Percentiles rank a stretch among this genome's conserved stretches.
Evolutionary conservation across 2,888 invertebrate species (phyloP).

Genomic region (Pristionchus fissidentatus): DNA sequence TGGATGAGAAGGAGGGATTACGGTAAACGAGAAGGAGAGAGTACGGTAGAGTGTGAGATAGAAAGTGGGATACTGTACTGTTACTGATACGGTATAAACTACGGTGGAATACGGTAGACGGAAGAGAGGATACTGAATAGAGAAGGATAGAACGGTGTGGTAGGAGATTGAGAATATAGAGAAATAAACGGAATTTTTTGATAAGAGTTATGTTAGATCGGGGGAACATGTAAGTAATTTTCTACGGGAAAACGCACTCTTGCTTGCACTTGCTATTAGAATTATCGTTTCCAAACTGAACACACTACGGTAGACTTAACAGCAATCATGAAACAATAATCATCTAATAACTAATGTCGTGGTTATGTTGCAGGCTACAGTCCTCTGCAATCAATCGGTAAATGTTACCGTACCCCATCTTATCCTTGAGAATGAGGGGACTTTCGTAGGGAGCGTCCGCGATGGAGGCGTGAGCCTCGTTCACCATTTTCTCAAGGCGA

Average conservation of each 20-base stretch:
- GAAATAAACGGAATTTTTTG: too few relatives aligned
- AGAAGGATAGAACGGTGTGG: too few relatives aligned
- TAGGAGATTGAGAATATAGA: too few relatives aligned
- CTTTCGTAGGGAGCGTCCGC: constrained; percentile 52
- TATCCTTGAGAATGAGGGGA: constrained; percentile 53
- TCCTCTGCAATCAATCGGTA: too few relatives aligned
- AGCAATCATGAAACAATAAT: too few relatives aligned
- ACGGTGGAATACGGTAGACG: not conserved
- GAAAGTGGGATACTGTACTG: not conserved
- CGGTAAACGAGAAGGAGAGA: constrained; percentile 7
- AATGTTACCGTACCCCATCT: constrained; percentile 54
- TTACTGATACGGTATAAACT: not conserved
- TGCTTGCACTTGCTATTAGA: too few relatives aligned
- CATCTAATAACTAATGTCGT: too few relatives aligned
- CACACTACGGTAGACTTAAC: not conserved
- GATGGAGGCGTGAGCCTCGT: constrained; percentile 43
- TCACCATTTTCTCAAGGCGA: constrained; percentile 36
- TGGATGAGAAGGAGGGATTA: not conserved
- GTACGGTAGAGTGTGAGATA: not conserved
- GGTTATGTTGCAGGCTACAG: not conserved
- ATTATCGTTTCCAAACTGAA: too few relatives aligned
- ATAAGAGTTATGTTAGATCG: too few relatives aligned
- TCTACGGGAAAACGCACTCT: too few relatives aligned
- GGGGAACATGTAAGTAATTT: too few relatives aligned
- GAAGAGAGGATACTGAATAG: constrained; percentile 17